Evolutionary conservation across 2,888 invertebrate genomes (phyloP).

Genomic region (Bellardia pandia): DNA sequence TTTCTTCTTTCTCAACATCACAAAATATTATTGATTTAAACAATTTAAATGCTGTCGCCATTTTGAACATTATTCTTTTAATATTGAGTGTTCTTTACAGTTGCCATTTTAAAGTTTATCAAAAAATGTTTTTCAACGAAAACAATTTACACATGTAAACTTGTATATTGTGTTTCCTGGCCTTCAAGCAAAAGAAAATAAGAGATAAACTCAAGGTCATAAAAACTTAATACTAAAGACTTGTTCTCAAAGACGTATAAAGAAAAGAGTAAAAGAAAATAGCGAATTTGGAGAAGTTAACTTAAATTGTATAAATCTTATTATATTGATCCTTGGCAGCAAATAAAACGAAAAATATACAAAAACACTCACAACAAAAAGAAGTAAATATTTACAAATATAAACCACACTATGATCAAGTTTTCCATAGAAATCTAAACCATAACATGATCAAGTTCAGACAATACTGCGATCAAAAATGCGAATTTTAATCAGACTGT

Average conservation of each 20-base stretch:
- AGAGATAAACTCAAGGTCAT: constrained; percentile 65
- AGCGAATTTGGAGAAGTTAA: constrained; percentile 14
- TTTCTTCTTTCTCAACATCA: too few relatives aligned
- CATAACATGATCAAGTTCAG: too few relatives aligned
- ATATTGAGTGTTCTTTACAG: not conserved
- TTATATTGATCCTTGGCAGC: constrained; percentile 50
- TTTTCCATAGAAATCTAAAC: too few relatives aligned
- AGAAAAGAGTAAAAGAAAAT: not conserved
- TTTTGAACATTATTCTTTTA: not conserved
- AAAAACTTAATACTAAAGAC: constrained; percentile 33
- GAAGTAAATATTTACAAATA: not conserved
- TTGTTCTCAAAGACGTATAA: not conserved
- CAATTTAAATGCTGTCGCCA: constrained; percentile 33
- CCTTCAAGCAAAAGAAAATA: constrained; percentile 12
- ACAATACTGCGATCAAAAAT: too few relatives aligned
- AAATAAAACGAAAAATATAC: constrained; percentile 17
- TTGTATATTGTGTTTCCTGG: not conserved
- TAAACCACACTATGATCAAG: too few relatives aligned
- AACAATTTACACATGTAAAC: constrained; percentile 2
- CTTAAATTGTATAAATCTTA: constrained; percentile 58
- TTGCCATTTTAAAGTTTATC: constrained; percentile 2
- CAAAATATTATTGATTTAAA: not conserved
- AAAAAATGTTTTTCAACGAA: not conserved
- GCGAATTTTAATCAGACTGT: too few relatives aligned
- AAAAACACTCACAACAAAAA: not conserved